Evolutionary conservation across 1,140 invertebrate species (phyloP).

Genomic region (Melanaphis sacchari): DNA sequence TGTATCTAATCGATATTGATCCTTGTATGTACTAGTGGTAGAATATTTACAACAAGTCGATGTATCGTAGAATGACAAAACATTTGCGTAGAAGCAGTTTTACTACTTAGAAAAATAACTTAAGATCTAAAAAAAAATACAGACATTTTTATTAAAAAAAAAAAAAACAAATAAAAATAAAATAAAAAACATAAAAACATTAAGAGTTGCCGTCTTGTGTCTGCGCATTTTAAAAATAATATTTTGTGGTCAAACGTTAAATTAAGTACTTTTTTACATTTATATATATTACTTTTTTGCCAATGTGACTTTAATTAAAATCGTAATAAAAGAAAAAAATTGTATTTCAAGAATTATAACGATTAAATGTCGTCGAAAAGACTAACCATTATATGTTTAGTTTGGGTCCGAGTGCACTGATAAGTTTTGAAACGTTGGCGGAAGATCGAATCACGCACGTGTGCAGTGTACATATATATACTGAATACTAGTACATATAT

Average conservation of each 20-base stretch:
- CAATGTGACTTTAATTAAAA: neutral
- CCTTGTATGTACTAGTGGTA: too few relatives aligned
- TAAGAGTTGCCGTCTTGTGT: neutral
- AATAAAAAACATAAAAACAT: too few relatives aligned
- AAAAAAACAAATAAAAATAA: too few relatives aligned
- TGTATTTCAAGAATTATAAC: neutral
- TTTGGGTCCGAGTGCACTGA: neutral
- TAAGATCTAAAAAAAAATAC: neutral
- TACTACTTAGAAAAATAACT: neutral
- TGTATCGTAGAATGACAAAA: neutral
- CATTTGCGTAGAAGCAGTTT: neutral
- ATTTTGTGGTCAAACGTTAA: neutral
- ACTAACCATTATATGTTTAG: neutral
- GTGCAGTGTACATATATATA: neutral
- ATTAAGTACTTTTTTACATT: neutral
- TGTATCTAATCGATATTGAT: neutral
- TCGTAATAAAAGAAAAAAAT: neutral
- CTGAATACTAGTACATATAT: too few relatives aligned
- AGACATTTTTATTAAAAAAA: neutral
- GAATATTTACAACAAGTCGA: neutral
- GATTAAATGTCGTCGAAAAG: neutral
- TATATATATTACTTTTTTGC: conserved; percentile 8
- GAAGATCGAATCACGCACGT: neutral
- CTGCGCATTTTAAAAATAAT: neutral
- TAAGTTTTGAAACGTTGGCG: neutral